Evolutionary conservation across 1,140 invertebrate genomes (phyloP), one percentile per base, ranked within the genome.

Genomic region (Anadara kagoshimensis): DNA sequence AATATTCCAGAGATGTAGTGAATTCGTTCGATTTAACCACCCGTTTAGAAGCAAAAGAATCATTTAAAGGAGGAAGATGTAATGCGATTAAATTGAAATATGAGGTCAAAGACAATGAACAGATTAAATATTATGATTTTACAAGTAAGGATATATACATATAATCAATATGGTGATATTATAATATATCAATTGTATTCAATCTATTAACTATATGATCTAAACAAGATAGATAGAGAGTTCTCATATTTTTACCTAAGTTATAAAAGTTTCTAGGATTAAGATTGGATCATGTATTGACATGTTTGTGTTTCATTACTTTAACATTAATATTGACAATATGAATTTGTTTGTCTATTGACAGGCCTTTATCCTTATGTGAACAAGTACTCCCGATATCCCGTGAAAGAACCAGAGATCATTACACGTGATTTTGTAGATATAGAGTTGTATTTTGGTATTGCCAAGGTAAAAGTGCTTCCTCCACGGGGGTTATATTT

Each of bases 401-500:
- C 75, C 8, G 22, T 67, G 2, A 36, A 36, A 20, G 63, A 11
- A 69, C 68, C 68, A 0, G 47, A 63, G 20, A 63, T 70, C 18
- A 62, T 70, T 10, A 70, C 68, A 20, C 20, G 44, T 7, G 36
- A 63, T 62, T 70, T 62, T 29, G 47, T 7, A 16, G 59, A 56
- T 56, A 47, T 70, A 36, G 22, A 43, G 24, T n/a, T 43, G 7
- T 63, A 70, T 53, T 43, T 47, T 43, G 62, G 69, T 8, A 57
- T 72, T 36, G 69, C 69, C n/a, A 72, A 72, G 47, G 41, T 72
- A 4, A 72, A 65, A 64, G 20, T 69, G 0, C 7, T 75, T 7
- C 59, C 59, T 24, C 73, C 66, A 14, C 64, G 45, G 65, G 36
- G 45, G 14, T 53, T 75, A 22, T 69, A 65, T 26, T 66, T 69